Conservation (phyloP, 2,113 vertebrate genomes). For the Osmerus mordax region DNA sequence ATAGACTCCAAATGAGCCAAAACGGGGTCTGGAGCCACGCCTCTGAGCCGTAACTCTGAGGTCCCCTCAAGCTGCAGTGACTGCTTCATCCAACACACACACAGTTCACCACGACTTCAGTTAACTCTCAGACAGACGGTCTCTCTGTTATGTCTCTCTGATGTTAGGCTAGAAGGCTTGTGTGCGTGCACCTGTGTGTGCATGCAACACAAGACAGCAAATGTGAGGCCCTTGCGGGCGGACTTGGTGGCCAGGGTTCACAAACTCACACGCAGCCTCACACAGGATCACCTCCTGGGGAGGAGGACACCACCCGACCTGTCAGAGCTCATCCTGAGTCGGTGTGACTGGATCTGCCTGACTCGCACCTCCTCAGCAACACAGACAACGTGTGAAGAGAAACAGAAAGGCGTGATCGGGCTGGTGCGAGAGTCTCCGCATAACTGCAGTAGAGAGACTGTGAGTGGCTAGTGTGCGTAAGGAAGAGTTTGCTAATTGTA, state of each 20-base stretch:
- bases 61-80: slow-evolving; percentile 36
- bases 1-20: slow-evolving; percentile 41
- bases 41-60: slow-evolving; percentile 50
- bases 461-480: neutral
- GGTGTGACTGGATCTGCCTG: slow-evolving; percentile 19
- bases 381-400: slow-evolving; percentile 23
- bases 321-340: slow-evolving; percentile 4
- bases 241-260: neutral
- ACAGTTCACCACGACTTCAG: too few species aligned
- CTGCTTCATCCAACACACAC: slow-evolving; percentile 3
- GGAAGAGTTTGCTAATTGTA: too few species aligned
- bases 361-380: slow-evolving; percentile 31
- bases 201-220: too few species aligned
- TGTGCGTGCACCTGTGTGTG: too few species aligned
- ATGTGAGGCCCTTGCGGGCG: too few species aligned
- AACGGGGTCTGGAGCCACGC: slow-evolving; percentile 42
- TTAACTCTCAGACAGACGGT: too few species aligned
- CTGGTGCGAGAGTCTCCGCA: neutral
- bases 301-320: neutral
- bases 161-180: too few species aligned
- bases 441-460: neutral
- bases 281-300: slow-evolving; percentile 17
- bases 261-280: neutral
- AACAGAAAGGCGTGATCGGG: neutral
- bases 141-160: too few species aligned